A percentile compares a stretch with the other conserved stretches of the same genome.
Conservation (phyloP, 2,113 vertebrate species). For the Aspidoscelis tigris region DNA sequence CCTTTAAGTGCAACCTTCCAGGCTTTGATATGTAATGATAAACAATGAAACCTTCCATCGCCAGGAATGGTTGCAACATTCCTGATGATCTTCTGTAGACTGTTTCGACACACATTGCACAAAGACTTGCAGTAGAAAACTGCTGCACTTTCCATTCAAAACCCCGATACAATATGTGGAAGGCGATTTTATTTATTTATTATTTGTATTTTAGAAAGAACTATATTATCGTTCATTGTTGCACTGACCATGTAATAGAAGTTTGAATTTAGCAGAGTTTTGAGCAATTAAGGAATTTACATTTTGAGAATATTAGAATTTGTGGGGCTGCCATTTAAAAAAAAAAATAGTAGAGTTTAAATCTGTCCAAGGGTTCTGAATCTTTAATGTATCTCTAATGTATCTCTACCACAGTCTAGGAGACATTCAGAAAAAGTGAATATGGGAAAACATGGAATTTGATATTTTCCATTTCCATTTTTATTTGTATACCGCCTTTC, state of each 20-base stretch:
- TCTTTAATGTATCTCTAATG: no score
- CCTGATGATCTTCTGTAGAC: background rate
- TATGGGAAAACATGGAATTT: background rate
- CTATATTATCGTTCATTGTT: background rate
- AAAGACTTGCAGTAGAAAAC: background rate
- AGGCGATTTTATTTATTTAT: background rate
- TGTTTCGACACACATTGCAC: background rate
- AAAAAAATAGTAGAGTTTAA: no score
- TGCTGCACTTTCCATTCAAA: background rate
- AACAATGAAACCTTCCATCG: constrained; percentile 18
- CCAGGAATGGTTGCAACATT: constrained; percentile 7
- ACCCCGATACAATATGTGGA: background rate
- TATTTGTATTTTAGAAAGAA: background rate
- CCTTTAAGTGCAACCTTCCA: constrained; percentile 9
- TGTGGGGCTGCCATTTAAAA: no score
- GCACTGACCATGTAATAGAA: no score
- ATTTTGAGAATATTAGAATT: no score
- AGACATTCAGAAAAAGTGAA: background rate
- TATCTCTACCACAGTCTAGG: no score
- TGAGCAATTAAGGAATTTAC: no score
- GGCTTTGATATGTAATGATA: constrained; percentile 25
- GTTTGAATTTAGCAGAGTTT: no score
- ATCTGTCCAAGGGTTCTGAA: no score
- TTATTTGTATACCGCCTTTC: no score
- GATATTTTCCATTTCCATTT: background rate